Conservation (phyloP, 1,140 invertebrate species). For the Drosophila aff. region DNA sequence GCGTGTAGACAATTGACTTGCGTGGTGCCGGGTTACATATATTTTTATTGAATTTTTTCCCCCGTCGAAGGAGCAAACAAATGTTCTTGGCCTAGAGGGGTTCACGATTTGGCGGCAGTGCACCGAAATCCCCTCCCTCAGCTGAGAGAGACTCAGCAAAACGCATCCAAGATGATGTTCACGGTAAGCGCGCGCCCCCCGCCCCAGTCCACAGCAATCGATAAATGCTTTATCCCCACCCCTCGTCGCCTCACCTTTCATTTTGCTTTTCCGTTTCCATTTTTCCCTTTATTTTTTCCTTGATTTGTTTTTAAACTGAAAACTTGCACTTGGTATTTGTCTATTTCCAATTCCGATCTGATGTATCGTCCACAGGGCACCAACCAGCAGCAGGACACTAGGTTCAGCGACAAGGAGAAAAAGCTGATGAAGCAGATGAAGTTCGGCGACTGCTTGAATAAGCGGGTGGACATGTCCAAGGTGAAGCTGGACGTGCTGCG, state of each 20-base stretch:
- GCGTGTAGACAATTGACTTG: constrained; percentile 75
- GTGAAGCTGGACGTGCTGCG: constrained; percentile 99
- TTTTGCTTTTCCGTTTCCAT: background rate
- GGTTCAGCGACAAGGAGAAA: constrained; percentile 99
- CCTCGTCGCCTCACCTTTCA: background rate
- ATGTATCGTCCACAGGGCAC: constrained; percentile 91
- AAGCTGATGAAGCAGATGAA: constrained; percentile 99
- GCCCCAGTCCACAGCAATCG: constrained; percentile 27
- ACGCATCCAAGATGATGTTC: constrained; percentile 74
- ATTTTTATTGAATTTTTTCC: constrained; percentile 73
- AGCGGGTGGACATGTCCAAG: constrained; percentile 99
- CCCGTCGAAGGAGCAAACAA: constrained; percentile 51
- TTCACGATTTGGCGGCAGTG: constrained; percentile 40
- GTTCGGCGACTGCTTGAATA: constrained; percentile 96
- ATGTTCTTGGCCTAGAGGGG: constrained; percentile 48
- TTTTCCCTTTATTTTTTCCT: background rate
- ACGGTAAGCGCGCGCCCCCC: constrained; percentile 69
- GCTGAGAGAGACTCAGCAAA: constrained; percentile 37
- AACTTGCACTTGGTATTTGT: background rate
- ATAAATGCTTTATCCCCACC: constrained; percentile 30
- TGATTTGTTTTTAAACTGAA: background rate
- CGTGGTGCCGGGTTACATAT: constrained; percentile 81
- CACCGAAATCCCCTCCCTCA: constrained; percentile 32
- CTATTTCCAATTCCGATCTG: background rate
- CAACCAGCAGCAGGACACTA: constrained; percentile 98